Evolutionary conservation across 2,113 vertebrate species (phyloP).

Genomic region (Cairina moschata): DNA sequence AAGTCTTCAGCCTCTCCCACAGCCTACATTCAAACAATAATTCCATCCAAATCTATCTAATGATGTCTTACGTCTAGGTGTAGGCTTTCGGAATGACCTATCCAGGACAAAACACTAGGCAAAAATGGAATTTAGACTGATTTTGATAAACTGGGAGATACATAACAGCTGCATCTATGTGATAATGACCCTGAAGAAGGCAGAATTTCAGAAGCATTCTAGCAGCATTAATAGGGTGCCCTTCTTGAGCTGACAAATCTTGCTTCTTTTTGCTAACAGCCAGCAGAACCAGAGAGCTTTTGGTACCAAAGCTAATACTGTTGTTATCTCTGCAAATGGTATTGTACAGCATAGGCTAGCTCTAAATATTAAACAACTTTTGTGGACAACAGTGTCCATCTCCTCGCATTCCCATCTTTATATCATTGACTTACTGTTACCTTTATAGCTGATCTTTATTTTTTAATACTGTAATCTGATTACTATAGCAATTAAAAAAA

Average conservation of each 20-base stretch:
- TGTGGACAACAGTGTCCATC: background rate
- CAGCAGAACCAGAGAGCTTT: background rate
- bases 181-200: background rate
- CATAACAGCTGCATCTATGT: rapidly evolving
- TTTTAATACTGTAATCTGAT: background rate
- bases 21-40: background rate
- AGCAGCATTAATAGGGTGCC: background rate
- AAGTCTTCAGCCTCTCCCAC: background rate
- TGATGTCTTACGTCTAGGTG: background rate
- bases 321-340: background rate
- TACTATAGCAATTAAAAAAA: background rate
- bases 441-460: background rate
- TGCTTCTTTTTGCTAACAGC: background rate
- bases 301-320: background rate
- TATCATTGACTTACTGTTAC: background rate
- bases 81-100: background rate
- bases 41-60: background rate
- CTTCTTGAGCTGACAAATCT: background rate
- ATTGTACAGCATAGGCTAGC: background rate
- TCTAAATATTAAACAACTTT: background rate
- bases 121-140: background rate
- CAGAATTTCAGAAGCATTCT: background rate
- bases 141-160: background rate
- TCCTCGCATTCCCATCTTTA: rapidly evolving
- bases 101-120: background rate